Conservation (phyloP, 2,797 vertebrate genomes). For the Mormyrops attenuatus region DNA sequence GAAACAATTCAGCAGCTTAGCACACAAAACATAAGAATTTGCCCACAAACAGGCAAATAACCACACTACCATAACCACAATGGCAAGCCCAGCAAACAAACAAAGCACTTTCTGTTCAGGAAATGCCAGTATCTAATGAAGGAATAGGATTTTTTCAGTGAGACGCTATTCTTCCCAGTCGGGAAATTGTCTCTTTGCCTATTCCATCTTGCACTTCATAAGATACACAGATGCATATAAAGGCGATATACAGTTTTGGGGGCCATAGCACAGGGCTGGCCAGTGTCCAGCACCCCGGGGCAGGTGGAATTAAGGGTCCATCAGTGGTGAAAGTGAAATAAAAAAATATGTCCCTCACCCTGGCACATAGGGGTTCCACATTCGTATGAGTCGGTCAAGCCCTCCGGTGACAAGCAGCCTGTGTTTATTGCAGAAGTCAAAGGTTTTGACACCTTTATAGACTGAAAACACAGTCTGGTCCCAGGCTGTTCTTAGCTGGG, state of each 20-base stretch:
- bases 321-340: not conserved
- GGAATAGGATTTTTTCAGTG: not conserved
- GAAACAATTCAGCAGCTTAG: not conserved
- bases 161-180: not conserved
- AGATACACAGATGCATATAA: not conserved
- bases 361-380: conserved; percentile 67
- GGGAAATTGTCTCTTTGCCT: not conserved
- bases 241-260: not conserved
- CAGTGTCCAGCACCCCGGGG: not conserved
- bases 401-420: conserved; percentile 64
- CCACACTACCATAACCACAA: not conserved
- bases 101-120: not conserved
- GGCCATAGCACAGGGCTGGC: not conserved
- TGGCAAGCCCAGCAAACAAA: not conserved
- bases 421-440: conserved; percentile 57
- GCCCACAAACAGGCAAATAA: not conserved
- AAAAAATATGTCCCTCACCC: conserved; percentile 44
- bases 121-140: not conserved
- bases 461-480: conserved; percentile 58
- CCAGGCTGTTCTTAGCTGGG: conserved; percentile 45
- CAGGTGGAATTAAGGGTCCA: not conserved
- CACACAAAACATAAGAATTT: not conserved
- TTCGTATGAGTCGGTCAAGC: conserved; percentile 55
- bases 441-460: conserved; percentile 60
- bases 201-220: not conserved